phyloP scores from a whole-genome alignment of 2,888 invertebrate species.

The Sphinx pinastri region DNA sequence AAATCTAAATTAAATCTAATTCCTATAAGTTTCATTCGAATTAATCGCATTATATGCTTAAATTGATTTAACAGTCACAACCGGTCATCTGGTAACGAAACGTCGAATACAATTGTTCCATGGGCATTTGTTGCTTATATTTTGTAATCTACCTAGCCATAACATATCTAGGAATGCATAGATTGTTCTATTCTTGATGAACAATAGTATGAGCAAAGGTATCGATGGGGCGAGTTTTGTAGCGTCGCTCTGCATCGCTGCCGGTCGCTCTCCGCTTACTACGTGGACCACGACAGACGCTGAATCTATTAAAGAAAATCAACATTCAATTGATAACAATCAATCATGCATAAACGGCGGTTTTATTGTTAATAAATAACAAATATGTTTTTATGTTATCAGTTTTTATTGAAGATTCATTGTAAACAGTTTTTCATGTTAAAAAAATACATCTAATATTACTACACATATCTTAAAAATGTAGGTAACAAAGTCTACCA shows the following conservation, averaged over 20 bases:
- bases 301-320: constrained; percentile 83
- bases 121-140: constrained; percentile 26
- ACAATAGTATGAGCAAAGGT: constrained; percentile 46
- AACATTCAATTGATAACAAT: neutral
- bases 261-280: constrained; percentile 89
- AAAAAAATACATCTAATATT: too few relatives aligned
- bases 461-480: too few relatives aligned
- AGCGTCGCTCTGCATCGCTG: constrained; percentile 84
- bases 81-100: constrained; percentile 69
- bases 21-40: constrained; percentile 41
- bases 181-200: constrained; percentile 46
- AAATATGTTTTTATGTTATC: neutral
- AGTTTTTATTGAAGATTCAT: neutral
- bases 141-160: constrained; percentile 19
- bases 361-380: neutral
- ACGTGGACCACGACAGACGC: constrained; percentile 93
- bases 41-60: constrained; percentile 48
- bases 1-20: constrained; percentile 43
- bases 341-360: neutral
- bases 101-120: constrained; percentile 51
- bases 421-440: neutral
- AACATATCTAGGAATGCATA: constrained; percentile 22
- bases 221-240: constrained; percentile 50
- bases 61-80: constrained; percentile 41
- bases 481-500: too few relatives aligned